These are phyloP conservation scores for Morpho deidamia DNA, from an alignment of 2,888 invertebrate species.

Conservation along the genomic window DNA sequence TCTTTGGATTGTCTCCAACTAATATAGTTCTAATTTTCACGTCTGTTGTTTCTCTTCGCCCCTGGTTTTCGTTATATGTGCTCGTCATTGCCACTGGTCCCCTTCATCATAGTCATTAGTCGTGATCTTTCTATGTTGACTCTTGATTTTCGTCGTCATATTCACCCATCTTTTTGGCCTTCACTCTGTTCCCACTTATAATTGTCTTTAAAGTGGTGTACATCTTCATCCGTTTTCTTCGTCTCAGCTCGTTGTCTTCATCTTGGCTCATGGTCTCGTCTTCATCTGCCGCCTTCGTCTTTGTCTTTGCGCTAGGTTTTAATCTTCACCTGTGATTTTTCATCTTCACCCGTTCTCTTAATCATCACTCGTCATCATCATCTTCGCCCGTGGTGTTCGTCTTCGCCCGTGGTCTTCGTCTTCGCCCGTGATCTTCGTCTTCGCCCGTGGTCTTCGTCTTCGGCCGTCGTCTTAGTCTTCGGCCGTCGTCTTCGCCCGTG, in stretches of 20 bases:
- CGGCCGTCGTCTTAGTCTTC: no score
- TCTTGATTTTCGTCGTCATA: background rate
- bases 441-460: constrained; percentile 1
- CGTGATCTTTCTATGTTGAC: background rate
- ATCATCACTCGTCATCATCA: background rate
- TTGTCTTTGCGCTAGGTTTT: background rate
- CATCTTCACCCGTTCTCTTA: background rate
- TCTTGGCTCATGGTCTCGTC: background rate
- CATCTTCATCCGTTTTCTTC: no score
- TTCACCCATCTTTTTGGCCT: no score
- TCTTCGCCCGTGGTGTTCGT: background rate
- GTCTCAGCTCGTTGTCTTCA: background rate
- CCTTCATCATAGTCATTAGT: no score
- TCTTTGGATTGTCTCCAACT: no score
- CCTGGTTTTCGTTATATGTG: no score
- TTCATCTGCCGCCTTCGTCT: background rate
- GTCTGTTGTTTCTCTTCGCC: no score
- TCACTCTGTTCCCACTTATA: no score
- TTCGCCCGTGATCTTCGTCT: constrained; percentile 2
- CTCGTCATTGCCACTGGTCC: no score
- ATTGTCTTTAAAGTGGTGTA: no score
- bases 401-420: constrained; percentile 4
- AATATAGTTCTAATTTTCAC: no score
- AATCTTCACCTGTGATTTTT: background rate
- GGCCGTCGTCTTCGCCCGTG: no score